Percentiles rank a stretch among this genome's conserved stretches.
These are phyloP conservation scores for Nothocercus nigrocapillus DNA, from an alignment of 2,113 vertebrate genomes.

Conservation along the genomic window DNA sequence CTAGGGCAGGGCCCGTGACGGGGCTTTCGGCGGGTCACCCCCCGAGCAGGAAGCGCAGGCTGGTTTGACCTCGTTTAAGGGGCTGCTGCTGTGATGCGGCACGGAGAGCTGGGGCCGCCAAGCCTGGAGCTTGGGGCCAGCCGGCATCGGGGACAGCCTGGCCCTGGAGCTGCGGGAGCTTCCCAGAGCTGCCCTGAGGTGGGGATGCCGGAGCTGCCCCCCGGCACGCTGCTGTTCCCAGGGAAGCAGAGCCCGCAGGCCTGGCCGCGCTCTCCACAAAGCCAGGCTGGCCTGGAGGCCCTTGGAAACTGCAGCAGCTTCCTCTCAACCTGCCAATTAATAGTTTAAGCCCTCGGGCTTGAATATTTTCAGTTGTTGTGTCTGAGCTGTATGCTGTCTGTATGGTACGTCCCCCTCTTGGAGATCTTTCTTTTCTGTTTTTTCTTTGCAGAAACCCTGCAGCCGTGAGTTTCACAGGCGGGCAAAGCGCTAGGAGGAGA, in stretches of 20 bases:
- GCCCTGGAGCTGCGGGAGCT: not conserved
- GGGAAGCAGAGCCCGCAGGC: not conserved
- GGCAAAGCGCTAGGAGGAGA: not conserved
- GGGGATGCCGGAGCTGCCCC: not conserved
- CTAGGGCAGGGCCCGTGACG: not conserved
- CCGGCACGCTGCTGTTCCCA: not conserved
- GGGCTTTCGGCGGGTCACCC: not conserved
- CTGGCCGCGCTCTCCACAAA: not conserved
- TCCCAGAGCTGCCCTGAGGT: not conserved
- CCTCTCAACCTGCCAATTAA: not conserved
- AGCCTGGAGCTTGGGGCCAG: not conserved
- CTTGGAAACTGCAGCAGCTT: not conserved
- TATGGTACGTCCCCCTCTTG: not conserved
- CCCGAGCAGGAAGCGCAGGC: not conserved
- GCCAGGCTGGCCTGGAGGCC: not conserved
- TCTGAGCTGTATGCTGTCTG: not conserved
- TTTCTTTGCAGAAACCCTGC: not conserved
- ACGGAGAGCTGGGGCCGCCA: accelerated
- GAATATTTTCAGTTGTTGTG: accelerated
- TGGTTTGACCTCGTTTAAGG: not conserved
- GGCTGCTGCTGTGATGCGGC: not conserved
- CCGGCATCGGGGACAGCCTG: not conserved
- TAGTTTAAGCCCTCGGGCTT: not conserved
- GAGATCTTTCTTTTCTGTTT: too few species aligned
- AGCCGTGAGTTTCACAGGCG: accelerated